These are phyloP conservation scores for Cephus nigrinus DNA, from an alignment of 2,888 invertebrate genomes.

Conservation along the genomic window DNA sequence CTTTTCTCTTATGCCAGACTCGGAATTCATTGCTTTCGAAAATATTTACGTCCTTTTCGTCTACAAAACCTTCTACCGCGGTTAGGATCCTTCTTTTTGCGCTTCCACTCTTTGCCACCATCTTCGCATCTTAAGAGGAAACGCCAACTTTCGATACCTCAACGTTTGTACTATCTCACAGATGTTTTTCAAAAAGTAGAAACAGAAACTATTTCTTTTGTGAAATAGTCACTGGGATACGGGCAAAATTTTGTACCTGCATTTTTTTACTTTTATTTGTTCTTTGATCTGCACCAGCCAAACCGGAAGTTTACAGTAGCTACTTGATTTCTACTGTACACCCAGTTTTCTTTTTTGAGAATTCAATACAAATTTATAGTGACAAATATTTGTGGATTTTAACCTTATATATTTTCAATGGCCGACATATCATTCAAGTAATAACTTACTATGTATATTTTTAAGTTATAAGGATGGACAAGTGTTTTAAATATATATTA, in stretches of 20 bases:
- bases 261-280: neutral
- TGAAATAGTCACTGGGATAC: neutral
- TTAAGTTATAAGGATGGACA: neutral
- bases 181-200: neutral
- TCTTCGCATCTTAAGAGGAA: neutral
- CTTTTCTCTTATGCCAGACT: constrained; percentile 6
- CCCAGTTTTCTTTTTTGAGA: neutral
- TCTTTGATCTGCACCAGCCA: neutral
- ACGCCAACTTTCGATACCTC: neutral
- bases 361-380: neutral
- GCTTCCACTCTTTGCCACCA: neutral
- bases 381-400: neutral
- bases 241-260: neutral
- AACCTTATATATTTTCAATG: no score
- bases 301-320: constrained; percentile 13
- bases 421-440: no score
- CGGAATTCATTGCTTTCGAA: constrained; percentile 46
- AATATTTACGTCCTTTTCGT: constrained; percentile 41
- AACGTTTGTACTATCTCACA: neutral
- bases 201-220: neutral
- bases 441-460: no score
- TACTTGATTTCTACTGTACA: constrained; percentile 14
- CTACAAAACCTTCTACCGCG: neutral
- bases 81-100: neutral
- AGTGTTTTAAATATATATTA: neutral